Evolutionary conservation across 2,113 vertebrate genomes (phyloP).

Genomic region (Nibea coibor): DNA sequence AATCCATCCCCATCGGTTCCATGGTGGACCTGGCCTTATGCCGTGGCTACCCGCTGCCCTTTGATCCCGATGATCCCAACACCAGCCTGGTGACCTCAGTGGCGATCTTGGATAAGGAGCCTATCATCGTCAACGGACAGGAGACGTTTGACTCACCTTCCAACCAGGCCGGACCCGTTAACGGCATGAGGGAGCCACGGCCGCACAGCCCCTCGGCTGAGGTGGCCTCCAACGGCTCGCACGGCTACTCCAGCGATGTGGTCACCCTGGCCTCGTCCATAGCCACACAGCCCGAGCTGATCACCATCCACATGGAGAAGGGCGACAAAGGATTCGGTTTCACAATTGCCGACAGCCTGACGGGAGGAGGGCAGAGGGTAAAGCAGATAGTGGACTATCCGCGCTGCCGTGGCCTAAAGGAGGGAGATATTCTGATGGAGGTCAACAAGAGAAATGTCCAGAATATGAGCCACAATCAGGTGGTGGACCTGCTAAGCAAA

Average conservation of each 20-base stretch:
- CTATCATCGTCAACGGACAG: slow-evolving; percentile 97
- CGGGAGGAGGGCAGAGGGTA: slow-evolving; percentile 94
- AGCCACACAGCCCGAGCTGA: slow-evolving; percentile 96
- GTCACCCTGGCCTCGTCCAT: slow-evolving; percentile 96
- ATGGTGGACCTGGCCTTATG: slow-evolving; percentile 97
- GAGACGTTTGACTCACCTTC: slow-evolving; percentile 91
- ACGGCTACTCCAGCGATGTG: slow-evolving; percentile 91
- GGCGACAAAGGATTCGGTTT: slow-evolving; percentile 99
- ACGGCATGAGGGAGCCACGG: slow-evolving; percentile 87
- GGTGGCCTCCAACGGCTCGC: slow-evolving; percentile 87
- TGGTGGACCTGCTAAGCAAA: slow-evolving; percentile 98
- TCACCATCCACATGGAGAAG: slow-evolving; percentile 98
- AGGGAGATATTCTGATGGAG: slow-evolving; percentile 96
- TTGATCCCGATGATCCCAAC: slow-evolving; percentile 98
- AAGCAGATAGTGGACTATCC: slow-evolving; percentile 99
- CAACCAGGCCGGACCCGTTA: slow-evolving; percentile 77
- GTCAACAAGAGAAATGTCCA: slow-evolving; percentile 99
- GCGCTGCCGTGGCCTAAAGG: slow-evolving; percentile 93
- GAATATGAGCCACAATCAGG: slow-evolving; percentile 96
- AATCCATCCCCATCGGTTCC: slow-evolving; percentile 98
- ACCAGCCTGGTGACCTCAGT: slow-evolving; percentile 98
- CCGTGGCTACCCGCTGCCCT: slow-evolving; percentile 97
- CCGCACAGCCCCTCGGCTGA: slow-evolving; percentile 91
- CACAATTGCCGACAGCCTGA: slow-evolving; percentile 96
- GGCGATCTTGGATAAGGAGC: slow-evolving; percentile 98